phyloP scores from a whole-genome alignment of 1,140 invertebrate species.

The Rhynchophorus ferrugineus region DNA sequence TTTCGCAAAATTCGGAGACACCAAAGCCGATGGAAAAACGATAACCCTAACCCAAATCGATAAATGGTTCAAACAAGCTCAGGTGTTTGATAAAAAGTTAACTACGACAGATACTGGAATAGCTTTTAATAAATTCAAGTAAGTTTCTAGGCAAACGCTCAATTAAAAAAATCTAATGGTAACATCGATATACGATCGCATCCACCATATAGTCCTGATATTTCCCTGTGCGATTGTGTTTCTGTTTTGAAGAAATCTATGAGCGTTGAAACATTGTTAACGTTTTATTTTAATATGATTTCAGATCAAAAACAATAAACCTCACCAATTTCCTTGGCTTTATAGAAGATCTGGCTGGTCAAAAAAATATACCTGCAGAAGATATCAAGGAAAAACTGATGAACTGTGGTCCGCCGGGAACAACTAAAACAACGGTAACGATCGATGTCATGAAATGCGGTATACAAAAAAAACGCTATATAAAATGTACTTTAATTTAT shows the following conservation, averaged over 20 bases:
- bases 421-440: slow-evolving; percentile 23
- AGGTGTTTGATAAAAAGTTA: slow-evolving; percentile 60
- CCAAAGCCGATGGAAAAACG: slow-evolving; percentile 54
- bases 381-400: slow-evolving; percentile 49
- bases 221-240: too few relatives aligned
- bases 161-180: background rate
- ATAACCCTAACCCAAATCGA: slow-evolving; percentile 62
- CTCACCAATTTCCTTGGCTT: slow-evolving; percentile 35
- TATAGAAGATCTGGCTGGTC: slow-evolving; percentile 49
- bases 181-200: too few relatives aligned
- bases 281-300: slow-evolving; percentile 1
- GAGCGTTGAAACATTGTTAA: too few relatives aligned
- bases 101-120: slow-evolving; percentile 62
- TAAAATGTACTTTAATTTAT: background rate
- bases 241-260: too few relatives aligned
- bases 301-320: slow-evolving; percentile 27
- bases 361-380: slow-evolving; percentile 46
- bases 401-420: slow-evolving; percentile 46
- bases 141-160: slow-evolving; percentile 29
- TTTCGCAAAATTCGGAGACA: slow-evolving; percentile 62
- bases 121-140: slow-evolving; percentile 57
- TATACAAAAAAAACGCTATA: background rate
- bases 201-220: too few relatives aligned
- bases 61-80: slow-evolving; percentile 72
- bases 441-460: background rate